Base-by-base conservation (phyloP, 2,888 invertebrate species). In the Drosophila sordidapex region DNA sequence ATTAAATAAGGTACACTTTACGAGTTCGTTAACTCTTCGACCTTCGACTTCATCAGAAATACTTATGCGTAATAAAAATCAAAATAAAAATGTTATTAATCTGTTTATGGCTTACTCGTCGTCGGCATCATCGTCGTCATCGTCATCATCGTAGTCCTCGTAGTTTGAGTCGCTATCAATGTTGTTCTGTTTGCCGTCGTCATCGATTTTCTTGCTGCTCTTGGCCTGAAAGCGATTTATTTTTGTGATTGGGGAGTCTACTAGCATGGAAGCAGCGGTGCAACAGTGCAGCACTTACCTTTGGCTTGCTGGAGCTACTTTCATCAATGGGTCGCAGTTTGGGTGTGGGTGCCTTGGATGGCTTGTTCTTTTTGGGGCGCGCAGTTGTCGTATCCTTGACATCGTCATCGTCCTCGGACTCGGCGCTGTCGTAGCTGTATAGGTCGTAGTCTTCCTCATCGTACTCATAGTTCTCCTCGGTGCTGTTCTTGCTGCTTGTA, bases 381-480 rank as follows among this genome's bases (percentile, higher is more conserved):
- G 46, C 66, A 15, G 62, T 81, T 8, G 82, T 82, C 25, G 80
- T 81, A 18, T 83, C 78, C 51, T 87, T 84, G 15, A 71, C 77
- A n/a, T 81, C 79, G n/a, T 74, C 76, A 3, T 83, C 63, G 15
- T 76, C 71, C 2, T 56, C 70, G 4, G 8, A 40, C 7, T 81
- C 82, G 8, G 56, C 56, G 15, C 66, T 70, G 29, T 83, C 84
- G 40, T 91, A 87, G 65, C 91, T 90, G 11, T 91, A 88, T 10
- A 87, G 74, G 60, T 92, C 85, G 54, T 92, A 88, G 51, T 90
- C 81, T 52, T 91, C 72, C 21, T 91, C 85, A 51, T 91, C 90
- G 58, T 92, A 89, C 35, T 84, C 89, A 58, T 90, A 83, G 33
- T 82, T 83, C 13, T 90, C 83, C 25, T 79, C 82, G 61, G 64